Conservation (phyloP, 2,888 invertebrate genomes). For the Campoletis raptor region DNA sequence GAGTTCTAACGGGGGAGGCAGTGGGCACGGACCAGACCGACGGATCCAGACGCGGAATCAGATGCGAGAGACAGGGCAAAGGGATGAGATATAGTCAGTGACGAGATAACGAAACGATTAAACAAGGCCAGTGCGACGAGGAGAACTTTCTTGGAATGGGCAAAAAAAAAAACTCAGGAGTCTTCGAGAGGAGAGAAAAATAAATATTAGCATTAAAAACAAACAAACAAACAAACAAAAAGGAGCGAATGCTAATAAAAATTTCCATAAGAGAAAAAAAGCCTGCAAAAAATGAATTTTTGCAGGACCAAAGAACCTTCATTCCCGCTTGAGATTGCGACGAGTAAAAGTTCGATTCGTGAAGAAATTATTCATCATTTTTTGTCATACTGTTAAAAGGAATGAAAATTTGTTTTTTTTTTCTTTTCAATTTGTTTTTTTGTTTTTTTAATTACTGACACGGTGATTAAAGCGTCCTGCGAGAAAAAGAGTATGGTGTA, state of each 20-base stretch:
- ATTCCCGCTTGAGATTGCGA: conserved; percentile 23
- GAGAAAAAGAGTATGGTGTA: conserved; percentile 15
- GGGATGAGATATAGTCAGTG: conserved; percentile 33
- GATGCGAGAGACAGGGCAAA: conserved; percentile 65
- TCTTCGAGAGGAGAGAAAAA: conserved; percentile 8
- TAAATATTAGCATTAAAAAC: conserved; percentile 27
- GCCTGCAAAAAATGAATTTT: conserved; percentile 37
- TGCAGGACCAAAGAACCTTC: background rate
- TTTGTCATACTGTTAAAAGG: background rate
- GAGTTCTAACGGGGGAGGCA: conserved; percentile 27
- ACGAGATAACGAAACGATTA: conserved; percentile 29
- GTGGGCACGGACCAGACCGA: conserved; percentile 69
- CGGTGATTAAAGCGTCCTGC: background rate
- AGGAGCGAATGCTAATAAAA: no score
- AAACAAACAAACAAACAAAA: background rate
- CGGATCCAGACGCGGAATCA: conserved; percentile 61
- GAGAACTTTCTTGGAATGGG: conserved; percentile 13
- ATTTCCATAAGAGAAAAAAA: no score
- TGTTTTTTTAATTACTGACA: background rate
- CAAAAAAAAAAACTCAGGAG: background rate
- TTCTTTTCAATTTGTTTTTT: background rate
- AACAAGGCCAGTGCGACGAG: conserved; percentile 21
- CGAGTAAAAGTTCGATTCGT: background rate
- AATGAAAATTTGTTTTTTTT: background rate
- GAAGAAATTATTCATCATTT: background rate